These are phyloP conservation scores for Pharmacophagus antenor DNA, from an alignment of 2,888 invertebrate genomes.

Conservation along the genomic window DNA sequence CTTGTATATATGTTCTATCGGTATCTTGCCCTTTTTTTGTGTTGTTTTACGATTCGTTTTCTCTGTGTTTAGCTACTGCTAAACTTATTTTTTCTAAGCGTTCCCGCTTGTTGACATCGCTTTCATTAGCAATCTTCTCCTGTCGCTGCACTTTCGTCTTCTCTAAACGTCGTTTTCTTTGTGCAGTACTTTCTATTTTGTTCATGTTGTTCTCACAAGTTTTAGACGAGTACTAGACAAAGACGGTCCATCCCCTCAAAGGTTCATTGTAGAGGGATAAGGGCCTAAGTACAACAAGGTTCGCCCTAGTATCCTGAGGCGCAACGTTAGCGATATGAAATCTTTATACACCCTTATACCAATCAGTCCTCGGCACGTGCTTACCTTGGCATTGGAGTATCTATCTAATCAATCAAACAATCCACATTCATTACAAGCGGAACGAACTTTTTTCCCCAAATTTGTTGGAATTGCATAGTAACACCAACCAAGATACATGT, in stretches of 20 bases:
- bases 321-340: background rate
- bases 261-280: background rate
- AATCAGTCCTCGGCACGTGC: background rate
- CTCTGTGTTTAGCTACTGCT: too few species aligned
- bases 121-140: too few species aligned
- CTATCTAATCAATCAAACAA: background rate
- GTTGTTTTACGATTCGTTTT: too few species aligned
- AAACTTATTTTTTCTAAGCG: too few species aligned
- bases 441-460: background rate
- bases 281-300: background rate
- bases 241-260: background rate
- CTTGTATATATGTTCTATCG: too few species aligned
- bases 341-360: too few species aligned
- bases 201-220: background rate
- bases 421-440: background rate
- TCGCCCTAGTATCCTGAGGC: background rate
- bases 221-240: background rate
- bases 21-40: too few species aligned
- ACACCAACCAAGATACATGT: too few species aligned
- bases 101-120: too few species aligned
- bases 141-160: too few species aligned
- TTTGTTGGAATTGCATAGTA: background rate
- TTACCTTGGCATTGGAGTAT: background rate
- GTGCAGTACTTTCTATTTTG: too few species aligned
- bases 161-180: too few species aligned